Evolutionary conservation across 2,113 vertebrate species (phyloP).

Genomic region (Calidris pugnax): DNA sequence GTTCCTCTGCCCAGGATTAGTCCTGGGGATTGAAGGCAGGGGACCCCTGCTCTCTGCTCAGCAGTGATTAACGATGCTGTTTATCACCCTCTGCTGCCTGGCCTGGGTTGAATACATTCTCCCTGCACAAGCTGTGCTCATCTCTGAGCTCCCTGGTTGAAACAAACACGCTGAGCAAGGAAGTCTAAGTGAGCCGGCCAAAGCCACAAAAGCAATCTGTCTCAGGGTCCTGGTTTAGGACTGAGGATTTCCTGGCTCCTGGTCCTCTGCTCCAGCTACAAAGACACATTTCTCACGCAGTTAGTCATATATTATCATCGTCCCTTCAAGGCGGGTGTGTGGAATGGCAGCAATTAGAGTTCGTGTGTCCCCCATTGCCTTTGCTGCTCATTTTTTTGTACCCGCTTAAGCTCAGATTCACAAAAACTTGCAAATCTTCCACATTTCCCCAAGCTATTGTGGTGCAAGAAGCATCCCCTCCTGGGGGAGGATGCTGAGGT

Average conservation of each 20-base stretch:
- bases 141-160: not conserved
- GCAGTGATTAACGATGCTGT: accelerated
- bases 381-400: not conserved
- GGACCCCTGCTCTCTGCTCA: not conserved
- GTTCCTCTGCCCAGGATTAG: not conserved
- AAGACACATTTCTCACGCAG: not conserved
- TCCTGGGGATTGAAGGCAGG: not conserved
- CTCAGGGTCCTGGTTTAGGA: not conserved
- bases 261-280: not conserved
- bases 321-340: not conserved
- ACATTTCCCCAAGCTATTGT: not conserved
- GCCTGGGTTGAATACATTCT: not conserved
- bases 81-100: not conserved
- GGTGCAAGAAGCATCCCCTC: not conserved
- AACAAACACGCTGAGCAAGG: not conserved
- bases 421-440: not conserved
- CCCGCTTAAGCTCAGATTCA: not conserved
- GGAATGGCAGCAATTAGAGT: not conserved
- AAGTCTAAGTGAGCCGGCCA: not conserved
- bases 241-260: not conserved
- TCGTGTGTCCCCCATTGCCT: accelerated
- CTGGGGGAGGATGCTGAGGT: not conserved
- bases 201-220: not conserved
- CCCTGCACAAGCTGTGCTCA: not conserved
- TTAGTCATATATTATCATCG: not conserved